Conservation (phyloP, 2,113 vertebrate genomes). For the Stigmatopora nigra region DNA sequence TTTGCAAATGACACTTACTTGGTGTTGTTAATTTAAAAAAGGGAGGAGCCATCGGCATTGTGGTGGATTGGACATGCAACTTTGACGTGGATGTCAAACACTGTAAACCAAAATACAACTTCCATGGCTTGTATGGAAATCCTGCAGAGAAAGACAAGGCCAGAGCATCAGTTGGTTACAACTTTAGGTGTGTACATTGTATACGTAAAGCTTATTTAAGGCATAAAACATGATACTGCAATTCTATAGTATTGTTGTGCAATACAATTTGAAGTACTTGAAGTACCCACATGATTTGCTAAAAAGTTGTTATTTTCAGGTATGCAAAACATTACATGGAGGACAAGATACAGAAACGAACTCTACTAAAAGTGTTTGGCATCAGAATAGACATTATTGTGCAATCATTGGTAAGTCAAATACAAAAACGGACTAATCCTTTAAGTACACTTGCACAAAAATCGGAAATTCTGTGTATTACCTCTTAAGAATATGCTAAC, state of each 20-base stretch:
- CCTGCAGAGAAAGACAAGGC: slow-evolving; percentile 59
- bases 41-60: slow-evolving; percentile 87
- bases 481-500: too few species aligned
- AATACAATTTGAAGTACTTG: too few species aligned
- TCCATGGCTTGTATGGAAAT: slow-evolving; percentile 82
- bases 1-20: too few species aligned
- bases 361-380: slow-evolving; percentile 90
- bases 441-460: not conserved
- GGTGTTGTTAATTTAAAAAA: slow-evolving; percentile 37
- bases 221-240: too few species aligned
- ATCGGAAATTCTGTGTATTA: too few species aligned
- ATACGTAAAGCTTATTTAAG: not conserved
- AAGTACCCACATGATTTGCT: not conserved
- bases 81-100: slow-evolving; percentile 72
- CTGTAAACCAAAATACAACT: slow-evolving; percentile 81
- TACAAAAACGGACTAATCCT: not conserved
- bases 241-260: too few species aligned
- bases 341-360: slow-evolving; percentile 65
- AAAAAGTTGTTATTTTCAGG: slow-evolving; percentile 44
- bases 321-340: slow-evolving; percentile 84
- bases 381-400: slow-evolving; percentile 88
- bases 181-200: slow-evolving; percentile 79
- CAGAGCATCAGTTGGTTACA: slow-evolving; percentile 81
- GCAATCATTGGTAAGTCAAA: slow-evolving; percentile 76
- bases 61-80: slow-evolving; percentile 90